A percentile compares a stretch with the other conserved stretches of the same genome.
Evolutionary conservation across 2,113 vertebrate species (phyloP).

Genomic region (Hiodon tergisus): DNA sequence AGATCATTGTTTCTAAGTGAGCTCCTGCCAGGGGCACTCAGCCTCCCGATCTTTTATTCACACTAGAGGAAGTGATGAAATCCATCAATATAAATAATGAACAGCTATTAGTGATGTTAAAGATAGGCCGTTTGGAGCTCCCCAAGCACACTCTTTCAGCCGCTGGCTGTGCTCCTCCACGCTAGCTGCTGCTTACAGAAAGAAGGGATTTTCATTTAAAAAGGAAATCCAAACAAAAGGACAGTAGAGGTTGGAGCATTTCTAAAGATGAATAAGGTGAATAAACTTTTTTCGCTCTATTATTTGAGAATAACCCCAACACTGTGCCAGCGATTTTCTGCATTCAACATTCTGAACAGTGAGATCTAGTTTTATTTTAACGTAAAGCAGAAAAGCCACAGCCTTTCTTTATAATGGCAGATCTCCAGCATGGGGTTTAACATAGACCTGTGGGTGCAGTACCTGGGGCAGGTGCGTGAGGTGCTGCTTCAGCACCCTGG

Average conservation of each 20-base stretch:
- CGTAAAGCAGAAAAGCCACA: too few relatives aligned
- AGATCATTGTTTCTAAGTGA: constrained; percentile 16
- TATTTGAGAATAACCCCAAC: background rate
- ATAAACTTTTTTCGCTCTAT: background rate
- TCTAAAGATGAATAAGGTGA: background rate
- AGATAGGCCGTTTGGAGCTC: constrained; percentile 27
- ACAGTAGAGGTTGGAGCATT: background rate
- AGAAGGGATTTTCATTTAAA: background rate
- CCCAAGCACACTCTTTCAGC: constrained; percentile 31
- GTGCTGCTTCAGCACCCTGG: too few relatives aligned
- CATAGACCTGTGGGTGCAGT: too few relatives aligned
- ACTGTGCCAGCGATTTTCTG: background rate
- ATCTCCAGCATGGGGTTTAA: too few relatives aligned
- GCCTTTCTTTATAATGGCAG: too few relatives aligned
- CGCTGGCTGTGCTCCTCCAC: constrained; percentile 33
- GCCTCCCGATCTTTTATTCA: constrained; percentile 13
- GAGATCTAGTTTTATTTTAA: background rate
- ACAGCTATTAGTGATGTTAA: constrained; percentile 44
- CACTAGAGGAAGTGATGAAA: constrained; percentile 19
- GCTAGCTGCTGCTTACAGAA: constrained; percentile 32
- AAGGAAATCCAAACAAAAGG: constrained; percentile 8
- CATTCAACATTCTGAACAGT: background rate
- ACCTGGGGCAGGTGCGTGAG: too few relatives aligned
- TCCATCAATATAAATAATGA: constrained; percentile 38
- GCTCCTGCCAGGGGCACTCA: constrained; percentile 6